These are phyloP conservation scores for Drosophila equinoxialis DNA, from an alignment of 1,140 invertebrate genomes.

Conservation along the genomic window DNA sequence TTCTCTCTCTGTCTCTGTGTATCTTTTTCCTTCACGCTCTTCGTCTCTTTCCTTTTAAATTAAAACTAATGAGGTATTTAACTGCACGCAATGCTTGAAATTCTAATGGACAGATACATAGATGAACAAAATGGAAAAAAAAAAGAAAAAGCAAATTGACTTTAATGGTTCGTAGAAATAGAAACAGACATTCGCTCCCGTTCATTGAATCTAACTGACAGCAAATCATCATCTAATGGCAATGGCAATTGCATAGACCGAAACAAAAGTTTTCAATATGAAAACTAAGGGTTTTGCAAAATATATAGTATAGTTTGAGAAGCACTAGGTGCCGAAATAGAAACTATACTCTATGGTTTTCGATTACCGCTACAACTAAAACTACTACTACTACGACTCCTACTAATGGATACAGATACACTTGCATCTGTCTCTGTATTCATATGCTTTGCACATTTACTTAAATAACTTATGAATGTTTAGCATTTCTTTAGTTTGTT, in stretches of 20 bases:
- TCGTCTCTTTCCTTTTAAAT: conserved; percentile 52
- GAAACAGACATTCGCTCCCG: conserved; percentile 31
- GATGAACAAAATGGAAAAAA: conserved; percentile 3
- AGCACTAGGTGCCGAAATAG: conserved; percentile 59
- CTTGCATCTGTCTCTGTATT: conserved; percentile 25
- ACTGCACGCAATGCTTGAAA: conserved; percentile 65
- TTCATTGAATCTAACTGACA: conserved; percentile 38
- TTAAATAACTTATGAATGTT: conserved; percentile 74
- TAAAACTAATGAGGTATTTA: conserved; percentile 81
- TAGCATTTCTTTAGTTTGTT: conserved; percentile 46
- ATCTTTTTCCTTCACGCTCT: conserved; percentile 24
- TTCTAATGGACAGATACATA: conserved; percentile 33
- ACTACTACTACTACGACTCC: conserved; percentile 24
- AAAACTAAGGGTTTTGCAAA: conserved; percentile 66
- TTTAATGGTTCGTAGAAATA: conserved; percentile 42
- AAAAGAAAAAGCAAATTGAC: conserved; percentile 54
- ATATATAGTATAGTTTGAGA: conserved; percentile 32
- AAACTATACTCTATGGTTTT: conserved; percentile 12
- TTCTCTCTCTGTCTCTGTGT: conserved; percentile 22
- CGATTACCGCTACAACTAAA: conserved; percentile 23
- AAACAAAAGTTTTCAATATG: conserved; percentile 71
- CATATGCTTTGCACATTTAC: conserved; percentile 72
- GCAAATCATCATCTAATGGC: conserved; percentile 23
- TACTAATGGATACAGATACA: conserved; percentile 36
- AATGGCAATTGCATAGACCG: conserved; percentile 50